Base-by-base conservation (phyloP, 2,113 vertebrate genomes). In the Cynoglossus semilaevis region DNA sequence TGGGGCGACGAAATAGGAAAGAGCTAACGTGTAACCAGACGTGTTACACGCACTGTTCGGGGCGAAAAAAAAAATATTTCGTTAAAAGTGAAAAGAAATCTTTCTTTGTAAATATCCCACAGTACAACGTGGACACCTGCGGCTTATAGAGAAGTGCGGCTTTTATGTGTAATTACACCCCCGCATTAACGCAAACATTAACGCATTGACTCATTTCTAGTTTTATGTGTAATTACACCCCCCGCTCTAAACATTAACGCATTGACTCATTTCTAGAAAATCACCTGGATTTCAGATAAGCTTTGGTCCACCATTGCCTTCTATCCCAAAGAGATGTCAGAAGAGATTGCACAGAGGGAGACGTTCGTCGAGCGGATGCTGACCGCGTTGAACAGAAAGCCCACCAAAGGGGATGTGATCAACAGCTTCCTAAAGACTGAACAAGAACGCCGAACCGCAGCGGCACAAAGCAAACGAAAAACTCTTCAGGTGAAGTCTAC, bases 241-340 rank as follows among this genome's bases (percentile, higher is more conserved):
- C n/a, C n/a, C n/a, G n/a, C n/a, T n/a, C n/a, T n/a, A n/a, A n/a
- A n/a, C n/a, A n/a, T n/a, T n/a, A n/a, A 18, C 6, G 57, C 5
- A 47, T 47, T 4, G 0, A 19, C 9, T 46, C 11, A 46, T 67
- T 51, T 71, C 17, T 50, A 91, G 90, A 81, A 85, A 72, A 81
- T 90, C 77, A 29, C 22, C n/a, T 10, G 4, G 8, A 17, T 76
- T 58, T 42, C 71, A 22, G 65, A 58, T n/a, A 69, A 58, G 19
- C 71, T 91, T 1, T n/a, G 42, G 56, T 58, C 54, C 2, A 51
- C 41, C 47, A 13, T 82, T 15, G 7, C 47, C 0, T 43, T 45
- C 2, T 62, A 50, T 34, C 3, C 51, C 10, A 8, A 2, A 1
- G 63, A 63, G 1, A 6, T 85, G 43, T 72, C 64, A 0, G 51